Evolutionary conservation across 2,888 invertebrate genomes (phyloP).

Genomic region (Patella pellucida): DNA sequence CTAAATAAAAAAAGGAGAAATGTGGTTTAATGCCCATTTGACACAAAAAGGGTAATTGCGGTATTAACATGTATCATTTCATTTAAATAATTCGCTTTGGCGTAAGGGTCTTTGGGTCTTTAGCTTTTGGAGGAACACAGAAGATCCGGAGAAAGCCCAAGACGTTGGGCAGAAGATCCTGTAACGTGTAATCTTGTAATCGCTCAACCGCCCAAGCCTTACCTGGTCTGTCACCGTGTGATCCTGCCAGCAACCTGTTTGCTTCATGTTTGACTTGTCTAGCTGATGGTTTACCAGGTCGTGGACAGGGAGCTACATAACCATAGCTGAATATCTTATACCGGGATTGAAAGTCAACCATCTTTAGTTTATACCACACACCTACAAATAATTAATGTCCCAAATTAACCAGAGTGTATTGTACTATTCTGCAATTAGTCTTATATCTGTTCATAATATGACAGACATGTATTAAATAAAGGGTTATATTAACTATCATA

Average conservation of each 20-base stretch:
- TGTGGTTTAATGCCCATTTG: neutral
- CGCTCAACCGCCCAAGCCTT: neutral
- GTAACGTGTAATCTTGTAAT: too few relatives aligned
- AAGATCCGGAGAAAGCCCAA: too few relatives aligned
- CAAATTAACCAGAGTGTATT: too few relatives aligned
- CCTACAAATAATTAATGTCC: too few relatives aligned
- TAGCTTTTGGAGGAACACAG: neutral
- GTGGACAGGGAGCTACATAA: slow-evolving; percentile 45
- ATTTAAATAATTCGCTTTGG: too few relatives aligned
- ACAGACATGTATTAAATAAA: too few relatives aligned
- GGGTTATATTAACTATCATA: too few relatives aligned
- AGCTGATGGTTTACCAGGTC: slow-evolving; percentile 42
- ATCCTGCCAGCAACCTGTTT: slow-evolving; percentile 30
- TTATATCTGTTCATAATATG: too few relatives aligned
- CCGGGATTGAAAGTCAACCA: slow-evolving; percentile 60
- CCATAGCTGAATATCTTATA: slow-evolving; percentile 56
- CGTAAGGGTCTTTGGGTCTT: neutral
- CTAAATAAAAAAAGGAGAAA: slow-evolving; percentile 39
- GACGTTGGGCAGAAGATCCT: too few relatives aligned
- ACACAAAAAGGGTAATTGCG: neutral
- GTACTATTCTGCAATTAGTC: too few relatives aligned
- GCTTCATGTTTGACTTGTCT: slow-evolving; percentile 52
- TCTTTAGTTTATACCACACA: slow-evolving; percentile 21
- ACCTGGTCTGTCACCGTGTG: slow-evolving; percentile 41
- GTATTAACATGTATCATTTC: neutral